Conservation (phyloP, 1,140 invertebrate genomes). For the Drosophila orena region DNA sequence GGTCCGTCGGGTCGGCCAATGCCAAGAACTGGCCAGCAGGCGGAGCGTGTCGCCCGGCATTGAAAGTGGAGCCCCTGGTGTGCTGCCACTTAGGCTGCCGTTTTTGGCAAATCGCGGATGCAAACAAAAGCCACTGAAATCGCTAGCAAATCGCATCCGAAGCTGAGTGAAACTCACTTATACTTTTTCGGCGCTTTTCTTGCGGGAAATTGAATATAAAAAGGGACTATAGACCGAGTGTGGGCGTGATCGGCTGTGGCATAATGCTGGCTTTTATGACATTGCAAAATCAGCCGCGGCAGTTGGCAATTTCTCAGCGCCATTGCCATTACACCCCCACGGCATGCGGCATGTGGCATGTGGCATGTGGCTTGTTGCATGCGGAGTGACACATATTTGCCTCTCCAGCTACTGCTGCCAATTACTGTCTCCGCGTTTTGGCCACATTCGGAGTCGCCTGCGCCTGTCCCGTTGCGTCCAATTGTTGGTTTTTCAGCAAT, state of each 20-base stretch:
- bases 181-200: constrained; percentile 17
- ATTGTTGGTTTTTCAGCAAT: constrained; percentile 42
- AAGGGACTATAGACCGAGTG: constrained; percentile 21
- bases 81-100: constrained; percentile 25
- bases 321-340: constrained; percentile 7
- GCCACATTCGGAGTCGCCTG: constrained; percentile 14
- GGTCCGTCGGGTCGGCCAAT: constrained; percentile 42
- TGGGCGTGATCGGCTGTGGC: constrained; percentile 28
- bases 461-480: constrained; percentile 19
- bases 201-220: constrained; percentile 62
- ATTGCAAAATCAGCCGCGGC: constrained; percentile 53
- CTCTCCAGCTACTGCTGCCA: constrained; percentile 48
- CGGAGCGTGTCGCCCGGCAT: constrained; percentile 54
- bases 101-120: constrained; percentile 29
- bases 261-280: constrained; percentile 52
- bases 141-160: constrained; percentile 19
- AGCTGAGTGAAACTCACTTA: constrained; percentile 66
- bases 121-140: constrained; percentile 22
- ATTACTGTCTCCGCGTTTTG: constrained; percentile 54
- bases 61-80: constrained; percentile 29
- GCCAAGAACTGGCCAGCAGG: constrained; percentile 71
- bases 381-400: constrained; percentile 53
- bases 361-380: constrained; percentile 22
- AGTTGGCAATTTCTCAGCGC: constrained; percentile 18
- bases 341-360: not conserved